Percentiles rank a stretch among this genome's conserved stretches.
phyloP scores from a whole-genome alignment of 1,140 invertebrate species.

The Rhysida immarginata region DNA sequence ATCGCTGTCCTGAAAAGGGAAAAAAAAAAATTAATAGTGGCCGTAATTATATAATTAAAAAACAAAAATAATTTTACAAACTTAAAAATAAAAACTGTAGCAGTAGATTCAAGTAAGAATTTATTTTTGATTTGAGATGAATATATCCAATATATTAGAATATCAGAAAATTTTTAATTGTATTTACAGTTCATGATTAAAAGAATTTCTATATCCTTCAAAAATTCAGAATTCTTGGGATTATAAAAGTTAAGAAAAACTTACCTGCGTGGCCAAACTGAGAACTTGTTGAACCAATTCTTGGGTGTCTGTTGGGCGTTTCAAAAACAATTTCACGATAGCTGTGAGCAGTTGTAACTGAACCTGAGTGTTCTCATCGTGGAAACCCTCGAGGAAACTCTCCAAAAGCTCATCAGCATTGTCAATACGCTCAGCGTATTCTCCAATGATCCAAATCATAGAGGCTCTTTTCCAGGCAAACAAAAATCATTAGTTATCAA shows the following conservation, averaged over 20 bases:
- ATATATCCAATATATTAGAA: not conserved
- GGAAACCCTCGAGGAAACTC: slow-evolving; percentile 98
- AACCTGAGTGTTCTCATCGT: slow-evolving; percentile 98
- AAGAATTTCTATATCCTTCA: too few species aligned
- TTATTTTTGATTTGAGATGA: too few species aligned
- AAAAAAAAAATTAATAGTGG: too few species aligned
- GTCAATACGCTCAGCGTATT: slow-evolving; percentile 98
- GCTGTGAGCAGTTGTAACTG: slow-evolving; percentile 93
- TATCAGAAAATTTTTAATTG: not conserved
- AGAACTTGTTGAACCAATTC: slow-evolving; percentile 89
- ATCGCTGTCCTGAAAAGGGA: slow-evolving; percentile 62
- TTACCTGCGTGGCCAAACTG: slow-evolving; percentile 68
- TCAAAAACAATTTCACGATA: slow-evolving; percentile 96
- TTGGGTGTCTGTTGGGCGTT: slow-evolving; percentile 94
- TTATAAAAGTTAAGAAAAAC: not conserved
- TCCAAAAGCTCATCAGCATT: slow-evolving; percentile 97
- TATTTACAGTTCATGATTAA: too few species aligned
- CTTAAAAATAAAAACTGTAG: not conserved
- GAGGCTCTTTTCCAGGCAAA: slow-evolving; percentile 55
- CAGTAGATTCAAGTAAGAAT: too few species aligned
- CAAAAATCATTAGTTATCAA: not conserved
- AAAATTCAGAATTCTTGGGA: too few species aligned
- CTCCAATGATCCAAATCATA: slow-evolving; percentile 99
- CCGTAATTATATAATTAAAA: too few species aligned
- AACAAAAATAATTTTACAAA: not conserved